These are phyloP conservation scores for Gymnocypris eckloni DNA, from an alignment of 2,797 vertebrate species.

Conservation along the genomic window DNA sequence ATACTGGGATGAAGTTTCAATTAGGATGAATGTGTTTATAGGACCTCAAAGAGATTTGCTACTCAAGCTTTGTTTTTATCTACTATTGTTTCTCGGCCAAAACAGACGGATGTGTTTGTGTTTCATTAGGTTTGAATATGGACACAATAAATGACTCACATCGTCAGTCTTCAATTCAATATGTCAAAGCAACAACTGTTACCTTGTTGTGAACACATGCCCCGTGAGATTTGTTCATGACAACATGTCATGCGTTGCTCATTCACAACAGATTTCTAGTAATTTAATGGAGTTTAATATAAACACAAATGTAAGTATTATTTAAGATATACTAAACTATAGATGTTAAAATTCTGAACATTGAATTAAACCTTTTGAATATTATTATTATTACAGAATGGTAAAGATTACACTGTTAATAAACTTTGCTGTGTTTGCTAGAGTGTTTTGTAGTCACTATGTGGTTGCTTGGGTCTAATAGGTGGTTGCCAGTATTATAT, in stretches of 20 bases:
- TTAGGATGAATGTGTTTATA: slow-evolving; percentile 17
- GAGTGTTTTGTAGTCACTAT: not conserved
- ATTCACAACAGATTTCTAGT: not conserved
- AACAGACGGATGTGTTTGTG: slow-evolving; percentile 14
- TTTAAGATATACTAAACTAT: too few species aligned
- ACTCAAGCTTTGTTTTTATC: not conserved
- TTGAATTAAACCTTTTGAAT: not conserved
- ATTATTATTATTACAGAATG: too few species aligned
- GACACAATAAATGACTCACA: slow-evolving; percentile 15
- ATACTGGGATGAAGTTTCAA: not conserved
- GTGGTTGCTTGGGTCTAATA: too few species aligned
- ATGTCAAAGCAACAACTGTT: not conserved
- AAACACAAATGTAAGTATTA: not conserved
- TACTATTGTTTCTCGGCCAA: not conserved
- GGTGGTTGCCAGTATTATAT: not conserved
- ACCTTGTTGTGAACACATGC: not conserved
- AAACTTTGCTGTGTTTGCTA: not conserved
- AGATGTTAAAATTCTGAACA: not conserved
- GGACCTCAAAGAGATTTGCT: not conserved
- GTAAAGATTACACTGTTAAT: too few species aligned
- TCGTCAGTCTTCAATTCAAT: not conserved
- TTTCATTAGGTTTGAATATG: not conserved
- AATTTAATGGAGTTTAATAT: not conserved
- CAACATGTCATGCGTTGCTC: not conserved
- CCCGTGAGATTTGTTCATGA: not conserved